Conservation (phyloP, 1,140 invertebrate genomes). For the Conus betulinus region DNA sequence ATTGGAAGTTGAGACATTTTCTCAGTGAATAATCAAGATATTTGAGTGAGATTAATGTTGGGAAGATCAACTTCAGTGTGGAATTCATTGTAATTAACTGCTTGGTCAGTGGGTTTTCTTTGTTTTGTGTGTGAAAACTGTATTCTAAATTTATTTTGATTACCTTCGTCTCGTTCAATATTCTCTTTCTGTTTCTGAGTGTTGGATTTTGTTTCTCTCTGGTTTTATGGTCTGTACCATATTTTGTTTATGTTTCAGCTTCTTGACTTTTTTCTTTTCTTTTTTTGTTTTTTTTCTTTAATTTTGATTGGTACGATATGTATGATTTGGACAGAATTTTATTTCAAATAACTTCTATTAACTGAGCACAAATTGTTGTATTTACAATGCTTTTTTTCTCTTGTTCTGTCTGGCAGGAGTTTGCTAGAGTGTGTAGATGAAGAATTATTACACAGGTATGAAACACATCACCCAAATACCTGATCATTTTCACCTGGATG, state of each 20-base stretch:
- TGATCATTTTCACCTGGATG: background rate
- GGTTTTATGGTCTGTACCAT: background rate
- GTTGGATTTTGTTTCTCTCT: background rate
- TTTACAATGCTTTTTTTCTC: conserved; percentile 24
- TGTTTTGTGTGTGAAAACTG: background rate
- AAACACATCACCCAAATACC: background rate
- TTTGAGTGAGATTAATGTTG: background rate
- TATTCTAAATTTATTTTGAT: background rate
- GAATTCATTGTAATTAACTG: background rate
- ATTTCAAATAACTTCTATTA: background rate
- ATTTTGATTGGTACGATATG: background rate
- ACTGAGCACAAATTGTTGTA: background rate
- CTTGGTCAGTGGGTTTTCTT: background rate
- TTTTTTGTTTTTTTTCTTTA: background rate
- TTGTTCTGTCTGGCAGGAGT: conserved; percentile 63
- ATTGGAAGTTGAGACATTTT: background rate
- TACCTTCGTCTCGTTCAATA: background rate
- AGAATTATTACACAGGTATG: conserved; percentile 74
- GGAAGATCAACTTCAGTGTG: background rate
- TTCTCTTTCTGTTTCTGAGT: no score
- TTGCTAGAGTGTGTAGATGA: conserved; percentile 76
- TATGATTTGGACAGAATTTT: background rate
- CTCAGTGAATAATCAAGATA: background rate
- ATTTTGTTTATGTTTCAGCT: background rate
- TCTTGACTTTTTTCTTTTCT: background rate